Base-by-base conservation (phyloP, 1,140 invertebrate genomes). In the Rhyacophila brunnea region DNA sequence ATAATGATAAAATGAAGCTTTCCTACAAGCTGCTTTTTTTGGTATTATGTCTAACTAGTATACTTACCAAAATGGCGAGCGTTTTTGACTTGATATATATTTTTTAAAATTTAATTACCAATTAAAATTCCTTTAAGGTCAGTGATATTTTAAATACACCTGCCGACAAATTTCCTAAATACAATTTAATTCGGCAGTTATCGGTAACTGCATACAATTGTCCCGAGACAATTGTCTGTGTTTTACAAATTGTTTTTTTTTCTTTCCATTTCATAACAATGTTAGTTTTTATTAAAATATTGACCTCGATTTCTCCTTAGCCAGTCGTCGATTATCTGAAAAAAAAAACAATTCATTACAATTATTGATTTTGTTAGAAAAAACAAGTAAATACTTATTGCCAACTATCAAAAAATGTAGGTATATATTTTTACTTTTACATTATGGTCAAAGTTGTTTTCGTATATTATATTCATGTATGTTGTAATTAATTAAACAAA, bases 1-100 rank as follows among this genome's bases (percentile, higher is more conserved):
- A 28, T 79, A 78, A 79, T 79, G 75, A 79, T 79, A 78, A 77
- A 78, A 79, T 78, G 77, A 79, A 79, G 77, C 77, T 74, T 77
- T 74, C 70, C 77, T 79, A 79, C 75, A 73, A 71, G 74, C 72
- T 74, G 74, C 72, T 74, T 70, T 72, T 71, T 72, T 74, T 77
- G 77, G 48, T 77, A 77, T 78, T 76, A 74, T 72, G 72, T 72
- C 76, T 78, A 78, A 78, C 76, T 79, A 74, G 75, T 77, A 78
- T 78, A 78, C 74, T 74, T 71, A 74, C 73, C 76, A 70, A 70
- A 67, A 64, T 68, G 74, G 74, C 76, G 71, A 70, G 71, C 74
- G 74, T 70, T 71, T 68, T 68, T 72, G 58, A 72, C 71, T 72
- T 73, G 60, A 68, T 76, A 72, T 74, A 73, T 74, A 63, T 63